Percentiles rank a stretch among this genome's conserved stretches.
These are phyloP conservation scores for Panthera uncia DNA, from an alignment of 2,113 vertebrate genomes.

Conservation along the genomic window DNA sequence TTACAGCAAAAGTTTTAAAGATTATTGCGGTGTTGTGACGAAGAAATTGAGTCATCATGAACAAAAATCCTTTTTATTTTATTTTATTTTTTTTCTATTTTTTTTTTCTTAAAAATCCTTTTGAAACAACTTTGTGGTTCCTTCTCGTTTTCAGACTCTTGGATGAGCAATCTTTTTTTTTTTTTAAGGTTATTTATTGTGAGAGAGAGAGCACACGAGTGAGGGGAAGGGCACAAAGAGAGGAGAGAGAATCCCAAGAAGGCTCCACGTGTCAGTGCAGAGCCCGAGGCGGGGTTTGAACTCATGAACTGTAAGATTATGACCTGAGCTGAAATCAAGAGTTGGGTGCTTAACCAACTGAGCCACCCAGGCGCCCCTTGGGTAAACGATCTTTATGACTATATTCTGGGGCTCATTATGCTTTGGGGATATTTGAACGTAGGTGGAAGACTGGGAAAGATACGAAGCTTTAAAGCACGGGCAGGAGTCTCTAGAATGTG, in stretches of 20 bases:
- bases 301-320: no score
- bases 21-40: not conserved
- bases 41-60: not conserved
- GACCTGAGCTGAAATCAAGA: no score
- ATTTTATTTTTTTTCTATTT: no score
- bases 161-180: not conserved
- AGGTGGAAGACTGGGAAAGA: not conserved
- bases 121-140: not conserved
- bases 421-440: not conserved
- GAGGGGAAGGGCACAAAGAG: no score
- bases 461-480: not conserved
- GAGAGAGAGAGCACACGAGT: no score
- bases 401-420: not conserved
- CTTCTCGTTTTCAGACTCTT: not conserved
- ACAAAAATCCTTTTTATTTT: not conserved
- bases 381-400: not conserved
- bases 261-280: no score
- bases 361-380: not conserved
- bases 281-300: no score
- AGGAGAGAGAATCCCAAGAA: no score
- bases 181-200: no score
- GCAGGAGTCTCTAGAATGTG: not conserved
- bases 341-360: no score
- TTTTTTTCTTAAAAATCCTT: not conserved
- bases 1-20: not conserved